Percentiles rank a stretch among this genome's conserved stretches.
Conservation (phyloP, 2,888 invertebrate genomes). For the Shargacucullia verbasci region DNA sequence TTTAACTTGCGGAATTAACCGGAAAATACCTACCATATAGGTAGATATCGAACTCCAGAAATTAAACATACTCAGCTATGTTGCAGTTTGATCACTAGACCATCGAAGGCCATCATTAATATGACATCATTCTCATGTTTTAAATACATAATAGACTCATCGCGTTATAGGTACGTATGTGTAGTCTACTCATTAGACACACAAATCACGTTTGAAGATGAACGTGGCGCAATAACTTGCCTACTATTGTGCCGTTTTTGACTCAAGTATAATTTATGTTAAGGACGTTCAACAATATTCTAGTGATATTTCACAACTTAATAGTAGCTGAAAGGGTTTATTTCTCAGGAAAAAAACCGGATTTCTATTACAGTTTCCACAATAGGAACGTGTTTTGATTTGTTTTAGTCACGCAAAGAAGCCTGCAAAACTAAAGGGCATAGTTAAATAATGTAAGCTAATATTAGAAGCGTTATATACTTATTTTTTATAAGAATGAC, state of each 20-base stretch:
- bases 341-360: constrained; percentile 26
- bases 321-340: background rate
- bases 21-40: no score
- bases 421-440: constrained; percentile 36
- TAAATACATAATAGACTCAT: constrained; percentile 26
- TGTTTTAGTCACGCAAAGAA: constrained; percentile 52
- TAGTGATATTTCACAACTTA: no score
- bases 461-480: constrained; percentile 26
- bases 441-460: constrained; percentile 42
- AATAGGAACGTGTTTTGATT: constrained; percentile 37
- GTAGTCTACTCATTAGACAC: constrained; percentile 35
- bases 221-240: constrained; percentile 34
- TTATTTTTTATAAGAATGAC: constrained; percentile 49
- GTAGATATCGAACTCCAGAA: no score
- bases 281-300: constrained; percentile 22
- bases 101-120: constrained; percentile 20
- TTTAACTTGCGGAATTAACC: no score
- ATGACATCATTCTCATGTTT: constrained; percentile 43
- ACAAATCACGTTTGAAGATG: constrained; percentile 52
- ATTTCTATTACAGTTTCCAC: constrained; percentile 30
- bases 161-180: constrained; percentile 14
- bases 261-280: constrained; percentile 24
- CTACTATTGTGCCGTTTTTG: constrained; percentile 52
- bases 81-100: no score
- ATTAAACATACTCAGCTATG: no score